These are phyloP conservation scores for Mustela erminea DNA, from an alignment of 2,797 vertebrate species.

Conservation along the genomic window DNA sequence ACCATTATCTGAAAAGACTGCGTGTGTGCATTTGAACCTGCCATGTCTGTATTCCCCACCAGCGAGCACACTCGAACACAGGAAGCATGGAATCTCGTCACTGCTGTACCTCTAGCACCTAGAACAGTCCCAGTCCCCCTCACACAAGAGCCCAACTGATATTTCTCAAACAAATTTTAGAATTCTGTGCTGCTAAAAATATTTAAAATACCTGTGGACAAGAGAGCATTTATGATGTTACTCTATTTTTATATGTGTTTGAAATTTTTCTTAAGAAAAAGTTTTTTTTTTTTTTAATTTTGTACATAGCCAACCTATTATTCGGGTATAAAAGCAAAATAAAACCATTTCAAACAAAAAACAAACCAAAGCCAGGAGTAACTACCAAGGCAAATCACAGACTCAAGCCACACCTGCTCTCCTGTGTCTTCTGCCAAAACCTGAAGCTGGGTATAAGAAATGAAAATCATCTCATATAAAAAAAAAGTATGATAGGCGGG, in stretches of 20 bases:
- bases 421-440: not conserved
- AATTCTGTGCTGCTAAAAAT: not conserved
- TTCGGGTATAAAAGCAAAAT: slow-evolving; percentile 12
- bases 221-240: not conserved
- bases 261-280: slow-evolving; percentile 13
- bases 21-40: not conserved
- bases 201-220: not conserved
- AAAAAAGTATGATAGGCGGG: not conserved
- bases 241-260: slow-evolving; percentile 12
- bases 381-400: not conserved
- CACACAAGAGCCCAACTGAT: not conserved
- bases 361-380: not conserved
- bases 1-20: not conserved
- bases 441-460: not conserved
- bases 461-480: not conserved
- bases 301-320: not conserved
- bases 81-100: not conserved
- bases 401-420: not conserved
- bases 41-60: not conserved
- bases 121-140: not conserved
- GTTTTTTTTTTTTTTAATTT: not conserved
- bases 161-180: not conserved
- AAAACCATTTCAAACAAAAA: slow-evolving; percentile 11
- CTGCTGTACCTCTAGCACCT: not conserved
- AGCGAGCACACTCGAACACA: not conserved